Conservation (phyloP, 2,113 vertebrate species). For the Dipodomys merriami region DNA sequence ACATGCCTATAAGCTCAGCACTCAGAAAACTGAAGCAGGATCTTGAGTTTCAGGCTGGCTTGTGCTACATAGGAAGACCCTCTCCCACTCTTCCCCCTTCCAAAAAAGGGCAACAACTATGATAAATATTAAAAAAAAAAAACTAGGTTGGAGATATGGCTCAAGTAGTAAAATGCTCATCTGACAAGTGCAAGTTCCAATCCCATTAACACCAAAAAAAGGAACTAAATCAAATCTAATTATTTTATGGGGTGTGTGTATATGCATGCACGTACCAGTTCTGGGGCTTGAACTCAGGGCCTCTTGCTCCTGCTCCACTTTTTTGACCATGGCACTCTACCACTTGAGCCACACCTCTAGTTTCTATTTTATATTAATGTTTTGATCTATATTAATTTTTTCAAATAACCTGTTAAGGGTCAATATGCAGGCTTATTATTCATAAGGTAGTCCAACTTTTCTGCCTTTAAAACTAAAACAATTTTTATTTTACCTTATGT, state of each 20-base stretch:
- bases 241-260: too few species aligned
- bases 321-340: too few species aligned
- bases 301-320: too few species aligned
- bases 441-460: constrained; percentile 29
- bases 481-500: constrained; percentile 30
- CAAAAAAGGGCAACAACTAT: background rate
- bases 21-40: background rate
- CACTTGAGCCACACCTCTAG: too few species aligned
- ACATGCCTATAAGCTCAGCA: background rate
- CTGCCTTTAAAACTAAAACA: constrained; percentile 35
- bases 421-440: constrained; percentile 43
- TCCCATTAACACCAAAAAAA: too few species aligned
- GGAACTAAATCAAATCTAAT: too few species aligned
- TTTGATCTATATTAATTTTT: constrained; percentile 33
- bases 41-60: background rate
- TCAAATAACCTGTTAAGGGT: constrained; percentile 49
- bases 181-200: too few species aligned
- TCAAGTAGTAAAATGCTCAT: too few species aligned
- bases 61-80: background rate
- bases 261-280: too few species aligned
- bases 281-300: too few species aligned
- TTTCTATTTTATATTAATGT: constrained; percentile 6
- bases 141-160: too few species aligned
- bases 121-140: background rate
- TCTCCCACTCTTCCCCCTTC: too few species aligned